Evolutionary conservation across 2,888 invertebrate genomes (phyloP).

Genomic region (Saturnia pavonia): DNA sequence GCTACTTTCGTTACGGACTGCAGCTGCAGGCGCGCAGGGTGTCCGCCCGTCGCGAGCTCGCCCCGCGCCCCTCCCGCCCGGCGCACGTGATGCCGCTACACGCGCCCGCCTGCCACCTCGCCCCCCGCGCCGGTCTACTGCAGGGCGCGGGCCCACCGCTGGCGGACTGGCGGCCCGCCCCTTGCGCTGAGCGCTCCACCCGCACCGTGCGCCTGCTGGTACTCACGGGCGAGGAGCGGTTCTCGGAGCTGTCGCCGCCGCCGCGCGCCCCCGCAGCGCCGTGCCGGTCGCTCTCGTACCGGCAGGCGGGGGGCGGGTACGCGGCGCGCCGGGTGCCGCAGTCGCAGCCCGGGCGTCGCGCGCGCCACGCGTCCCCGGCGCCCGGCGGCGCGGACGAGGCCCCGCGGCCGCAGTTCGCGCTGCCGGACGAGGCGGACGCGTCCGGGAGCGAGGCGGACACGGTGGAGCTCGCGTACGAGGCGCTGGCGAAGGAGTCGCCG

Average conservation of each 20-base stretch:
- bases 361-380: conserved; percentile 26
- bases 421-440: conserved; percentile 34
- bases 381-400: conserved; percentile 33
- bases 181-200: conserved; percentile 27
- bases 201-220: conserved; percentile 36
- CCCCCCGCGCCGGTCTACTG: conserved; percentile 28
- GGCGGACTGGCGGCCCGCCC: conserved; percentile 25
- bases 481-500: conserved; percentile 35
- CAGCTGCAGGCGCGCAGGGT: conserved; percentile 52
- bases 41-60: conserved; percentile 29
- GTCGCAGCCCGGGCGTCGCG: conserved; percentile 38
- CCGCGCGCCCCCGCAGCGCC: conserved; percentile 30
- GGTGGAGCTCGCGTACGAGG: conserved; percentile 30
- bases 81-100: conserved; percentile 30
- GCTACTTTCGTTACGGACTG: conserved; percentile 72
- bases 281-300: conserved; percentile 25
- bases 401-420: conserved; percentile 46
- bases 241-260: conserved; percentile 27
- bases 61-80: conserved; percentile 26
- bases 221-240: conserved; percentile 28
- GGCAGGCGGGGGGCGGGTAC: conserved; percentile 30
- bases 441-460: conserved; percentile 29
- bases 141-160: conserved; percentile 29
- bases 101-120: conserved; percentile 24
- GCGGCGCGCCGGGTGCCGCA: conserved; percentile 33